phyloP scores from a whole-genome alignment of 2,113 vertebrate genomes.

The Mus musculus region GRCm39 chr11:4958501-4959000 shows the following conservation, averaged over 20 bases:
- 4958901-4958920: not conserved
- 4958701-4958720: not conserved
- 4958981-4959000: not conserved
- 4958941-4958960: not conserved
- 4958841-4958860: not conserved
- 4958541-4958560: not conserved
- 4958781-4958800: not conserved
- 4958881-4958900: not conserved
- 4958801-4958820: not conserved
- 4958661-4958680: not conserved
- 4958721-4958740: not conserved
- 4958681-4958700: not conserved
- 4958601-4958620: not conserved
- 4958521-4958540: not conserved
- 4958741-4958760: not conserved
- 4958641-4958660: not conserved
- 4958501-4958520: not conserved
- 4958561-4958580: not conserved
- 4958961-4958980: not conserved
- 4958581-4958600: not conserved
- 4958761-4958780: not conserved
- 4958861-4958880: not conserved
- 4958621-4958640: not conserved
- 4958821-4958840: not conserved
- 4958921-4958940: not conserved